A percentile compares a stretch with the other conserved stretches of the same genome.
These are phyloP conservation scores for Pterocles gutturalis DNA, from an alignment of 2,113 vertebrate genomes.

Conservation along the genomic window DNA sequence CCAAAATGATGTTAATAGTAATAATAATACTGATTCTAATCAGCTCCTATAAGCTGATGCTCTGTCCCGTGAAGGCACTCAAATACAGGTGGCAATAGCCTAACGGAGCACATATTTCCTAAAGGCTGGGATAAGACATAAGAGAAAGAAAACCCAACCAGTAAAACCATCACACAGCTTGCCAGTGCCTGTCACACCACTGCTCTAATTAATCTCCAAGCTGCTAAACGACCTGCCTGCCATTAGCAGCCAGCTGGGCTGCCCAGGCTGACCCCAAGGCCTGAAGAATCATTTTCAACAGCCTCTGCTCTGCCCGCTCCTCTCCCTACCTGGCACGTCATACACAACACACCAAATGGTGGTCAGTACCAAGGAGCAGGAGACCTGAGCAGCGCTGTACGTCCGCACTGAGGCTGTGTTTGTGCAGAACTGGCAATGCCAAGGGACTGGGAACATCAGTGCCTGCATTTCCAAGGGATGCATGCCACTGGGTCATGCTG, in stretches of 20 bases:
- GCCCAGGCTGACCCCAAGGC: not conserved
- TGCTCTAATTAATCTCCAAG: not conserved
- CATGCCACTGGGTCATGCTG: accelerated
- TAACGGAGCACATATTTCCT: not conserved
- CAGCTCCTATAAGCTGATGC: not conserved
- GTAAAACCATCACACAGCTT: not conserved
- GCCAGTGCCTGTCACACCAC: not conserved
- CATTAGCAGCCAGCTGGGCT: accelerated
- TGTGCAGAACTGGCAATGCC: not conserved
- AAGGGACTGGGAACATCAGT: not conserved
- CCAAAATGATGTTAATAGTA: not conserved
- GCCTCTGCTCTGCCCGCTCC: not conserved
- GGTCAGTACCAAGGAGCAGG: not conserved
- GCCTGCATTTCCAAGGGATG: not conserved
- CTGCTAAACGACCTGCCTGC: not conserved
- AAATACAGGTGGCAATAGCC: not conserved
- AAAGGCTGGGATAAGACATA: not conserved
- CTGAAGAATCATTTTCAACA: accelerated
- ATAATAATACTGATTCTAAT: not conserved
- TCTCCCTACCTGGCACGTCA: accelerated
- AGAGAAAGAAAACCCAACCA: not conserved
- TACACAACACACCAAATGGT: accelerated
- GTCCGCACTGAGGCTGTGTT: accelerated
- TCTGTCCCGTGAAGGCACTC: not conserved
- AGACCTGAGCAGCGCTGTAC: not conserved